Base-by-base conservation (phyloP, 2,113 vertebrate species). In the Columbina picui region DNA sequence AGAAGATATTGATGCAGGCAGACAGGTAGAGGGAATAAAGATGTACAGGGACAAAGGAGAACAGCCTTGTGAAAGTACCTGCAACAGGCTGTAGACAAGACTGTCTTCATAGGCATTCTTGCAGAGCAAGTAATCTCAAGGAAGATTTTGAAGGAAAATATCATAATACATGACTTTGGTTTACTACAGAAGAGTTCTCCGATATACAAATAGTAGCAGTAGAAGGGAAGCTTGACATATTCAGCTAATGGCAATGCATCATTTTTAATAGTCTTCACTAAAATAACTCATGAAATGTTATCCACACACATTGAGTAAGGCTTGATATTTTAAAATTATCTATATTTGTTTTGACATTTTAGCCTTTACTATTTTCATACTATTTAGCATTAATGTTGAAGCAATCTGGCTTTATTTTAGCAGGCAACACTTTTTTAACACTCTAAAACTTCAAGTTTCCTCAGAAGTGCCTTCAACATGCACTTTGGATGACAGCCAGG, bases 401-500 rank as follows among this genome's bases (percentile, higher is more conserved):
- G 47, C 32, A 76, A 53, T 55, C 13, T 69, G 52, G 41, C 50
- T 91, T 87, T 80, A 45, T 79, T 93, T 91, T 43, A 73, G 45
- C 55, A 94, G 55, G 74, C 38, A 85, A 71, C 63, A 85, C 5
- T 91, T 70, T n/a, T 87, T 63, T 91, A 90, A 68, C 57, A 65
- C 85, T 74, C 61, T 59, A 63, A 80, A 92, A 39, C 10, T 32
- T 87, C 30, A 79, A 43, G 50, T 74, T 93, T 79, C 75, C 55
- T 74, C 52, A 87, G 73, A 94, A 91, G 88, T 67, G 26, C 59
- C 32, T 84, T 94, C 64, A 52, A 43, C 50, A n/a, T 29, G 49
- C 57, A 90, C 69, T 85, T 12, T 95, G 90, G 75, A 60, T 77
- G 67, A 50, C 63, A 90, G 75, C 71, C 96, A 95, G 59, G 47